Percentiles rank a stretch among this genome's conserved stretches.
These are phyloP conservation scores for Allacma fusca DNA, from an alignment of 2,888 invertebrate species.

Conservation along the genomic window DNA sequence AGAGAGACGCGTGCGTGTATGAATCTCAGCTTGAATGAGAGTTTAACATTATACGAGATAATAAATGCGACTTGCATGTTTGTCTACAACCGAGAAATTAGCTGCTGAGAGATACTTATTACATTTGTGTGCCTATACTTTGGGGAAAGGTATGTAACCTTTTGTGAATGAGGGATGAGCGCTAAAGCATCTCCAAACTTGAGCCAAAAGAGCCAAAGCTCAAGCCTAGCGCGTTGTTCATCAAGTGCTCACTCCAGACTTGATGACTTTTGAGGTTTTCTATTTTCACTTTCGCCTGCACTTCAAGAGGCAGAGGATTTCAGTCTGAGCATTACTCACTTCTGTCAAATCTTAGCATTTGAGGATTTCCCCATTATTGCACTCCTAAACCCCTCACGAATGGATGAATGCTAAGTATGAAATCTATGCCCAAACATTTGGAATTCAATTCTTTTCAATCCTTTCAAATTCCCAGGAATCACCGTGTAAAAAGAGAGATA, in stretches of 20 bases:
- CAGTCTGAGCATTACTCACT: neutral
- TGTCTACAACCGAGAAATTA: too few relatives aligned
- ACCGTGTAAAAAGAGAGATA: constrained; percentile 63
- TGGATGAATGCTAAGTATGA: neutral
- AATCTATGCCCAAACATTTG: neutral
- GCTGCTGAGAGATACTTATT: neutral
- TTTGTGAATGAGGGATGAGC: neutral
- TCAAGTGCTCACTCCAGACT: constrained; percentile 12
- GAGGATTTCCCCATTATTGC: too few relatives aligned
- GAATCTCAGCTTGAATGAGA: too few relatives aligned
- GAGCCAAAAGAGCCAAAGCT: neutral
- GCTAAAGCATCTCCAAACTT: neutral
- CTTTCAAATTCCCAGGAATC: constrained; percentile 48
- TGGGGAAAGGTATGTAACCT: constrained; percentile 8
- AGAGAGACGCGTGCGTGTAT: too few relatives aligned
- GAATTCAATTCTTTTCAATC: neutral
- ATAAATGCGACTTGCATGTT: too few relatives aligned
- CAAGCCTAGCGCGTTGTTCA: neutral
- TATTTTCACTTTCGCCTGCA: neutral
- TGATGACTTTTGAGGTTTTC: constrained; percentile 16
- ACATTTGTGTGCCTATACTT: neutral
- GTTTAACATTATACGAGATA: too few relatives aligned
- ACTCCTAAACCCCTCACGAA: neutral
- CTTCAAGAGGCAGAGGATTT: neutral
- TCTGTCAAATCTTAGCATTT: neutral